These are phyloP conservation scores for Litocranius walleri DNA, from an alignment of 2,113 vertebrate species.

Conservation along the genomic window DNA sequence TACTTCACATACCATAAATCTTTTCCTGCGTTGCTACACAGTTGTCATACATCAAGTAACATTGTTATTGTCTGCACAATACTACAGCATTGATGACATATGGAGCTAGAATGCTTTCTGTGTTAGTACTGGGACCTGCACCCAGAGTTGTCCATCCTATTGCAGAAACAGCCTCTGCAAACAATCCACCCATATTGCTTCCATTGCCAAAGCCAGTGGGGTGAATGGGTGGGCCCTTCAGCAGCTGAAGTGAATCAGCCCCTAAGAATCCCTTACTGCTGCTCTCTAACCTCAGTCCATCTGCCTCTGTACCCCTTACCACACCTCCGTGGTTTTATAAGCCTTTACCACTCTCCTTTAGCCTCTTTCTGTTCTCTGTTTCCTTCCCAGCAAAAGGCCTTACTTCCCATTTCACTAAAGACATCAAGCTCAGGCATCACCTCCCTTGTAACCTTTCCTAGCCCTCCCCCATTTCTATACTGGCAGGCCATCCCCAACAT, in stretches of 20 bases:
- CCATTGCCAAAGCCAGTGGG: neutral
- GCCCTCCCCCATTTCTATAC: neutral
- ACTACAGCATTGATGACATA: neutral
- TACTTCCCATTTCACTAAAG: conserved; percentile 42
- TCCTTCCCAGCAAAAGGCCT: conserved; percentile 34
- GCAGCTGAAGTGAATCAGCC: neutral
- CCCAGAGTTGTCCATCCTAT: neutral
- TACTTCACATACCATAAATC: neutral
- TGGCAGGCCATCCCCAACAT: neutral
- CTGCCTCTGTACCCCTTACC: neutral
- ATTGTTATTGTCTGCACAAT: neutral
- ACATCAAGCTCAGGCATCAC: neutral
- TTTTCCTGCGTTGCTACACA: neutral
- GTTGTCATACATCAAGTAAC: neutral
- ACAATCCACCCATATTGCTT: neutral
- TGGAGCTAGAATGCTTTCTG: neutral
- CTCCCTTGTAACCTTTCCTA: neutral
- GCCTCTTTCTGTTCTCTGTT: conserved; percentile 54
- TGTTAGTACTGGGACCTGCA: neutral
- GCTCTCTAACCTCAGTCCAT: neutral
- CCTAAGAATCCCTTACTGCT: neutral
- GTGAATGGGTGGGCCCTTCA: neutral
- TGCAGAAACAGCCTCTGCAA: neutral
- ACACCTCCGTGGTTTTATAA: neutral
- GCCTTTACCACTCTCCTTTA: neutral